A percentile compares a stretch with the other conserved stretches of the same genome.
Conservation (phyloP, 2,797 vertebrate species). For the Lates japonicus region DNA sequence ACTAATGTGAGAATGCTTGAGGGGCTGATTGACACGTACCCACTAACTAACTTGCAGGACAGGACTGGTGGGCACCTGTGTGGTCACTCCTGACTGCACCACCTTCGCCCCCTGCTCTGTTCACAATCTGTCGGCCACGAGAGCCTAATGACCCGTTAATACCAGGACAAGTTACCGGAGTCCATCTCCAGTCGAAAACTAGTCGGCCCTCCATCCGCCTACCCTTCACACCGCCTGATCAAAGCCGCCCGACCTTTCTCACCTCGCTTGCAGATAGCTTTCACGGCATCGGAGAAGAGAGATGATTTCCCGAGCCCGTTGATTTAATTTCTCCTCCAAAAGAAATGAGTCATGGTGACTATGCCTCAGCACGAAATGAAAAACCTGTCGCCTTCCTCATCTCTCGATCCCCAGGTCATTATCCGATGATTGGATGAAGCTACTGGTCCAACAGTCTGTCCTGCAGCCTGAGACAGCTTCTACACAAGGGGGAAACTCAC, state of each 20-base stretch:
- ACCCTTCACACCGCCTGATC: too few species aligned
- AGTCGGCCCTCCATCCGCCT: too few species aligned
- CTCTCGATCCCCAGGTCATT: conserved; percentile 48
- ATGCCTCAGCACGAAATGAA: conserved; percentile 53
- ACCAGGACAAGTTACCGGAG: too few species aligned
- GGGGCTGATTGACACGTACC: conserved; percentile 75
- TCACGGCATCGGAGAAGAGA: too few species aligned
- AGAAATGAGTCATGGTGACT: conserved; percentile 23
- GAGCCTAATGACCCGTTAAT: too few species aligned
- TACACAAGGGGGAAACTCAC: background rate
- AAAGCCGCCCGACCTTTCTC: too few species aligned
- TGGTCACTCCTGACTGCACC: conserved; percentile 72
- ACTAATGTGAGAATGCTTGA: conserved; percentile 27
- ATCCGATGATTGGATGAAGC: conserved; percentile 48
- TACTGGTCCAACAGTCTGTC: conserved; percentile 5
- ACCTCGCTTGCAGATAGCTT: too few species aligned
- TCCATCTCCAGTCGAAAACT: too few species aligned
- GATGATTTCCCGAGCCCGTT: conserved; percentile 39
- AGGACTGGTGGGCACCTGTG: conserved; percentile 61
- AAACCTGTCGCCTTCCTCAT: conserved; percentile 24
- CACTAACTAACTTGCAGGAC: conserved; percentile 72
- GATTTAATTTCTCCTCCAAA: conserved; percentile 48
- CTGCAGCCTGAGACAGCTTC: conserved; percentile 10
- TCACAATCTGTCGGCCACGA: too few species aligned
- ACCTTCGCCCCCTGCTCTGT: too few species aligned